phyloP scores from a whole-genome alignment of 2,113 vertebrate species.

The Isichthys henryi region DNA sequence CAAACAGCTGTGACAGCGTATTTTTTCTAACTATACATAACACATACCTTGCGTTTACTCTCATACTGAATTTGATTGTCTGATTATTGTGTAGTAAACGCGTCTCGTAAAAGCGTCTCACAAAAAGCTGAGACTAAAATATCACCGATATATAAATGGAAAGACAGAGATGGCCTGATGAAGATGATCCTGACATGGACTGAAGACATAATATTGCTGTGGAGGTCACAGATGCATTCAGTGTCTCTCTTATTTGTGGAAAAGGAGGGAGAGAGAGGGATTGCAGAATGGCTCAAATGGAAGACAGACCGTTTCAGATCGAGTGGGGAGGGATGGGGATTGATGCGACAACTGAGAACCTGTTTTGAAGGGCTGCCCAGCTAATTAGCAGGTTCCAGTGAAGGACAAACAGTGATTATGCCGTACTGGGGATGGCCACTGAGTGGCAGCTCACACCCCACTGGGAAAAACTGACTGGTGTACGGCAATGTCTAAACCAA shows the following conservation, averaged over 20 bases:
- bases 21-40: conserved; percentile 24
- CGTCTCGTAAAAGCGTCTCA: conserved; percentile 22
- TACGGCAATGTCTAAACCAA: background rate
- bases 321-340: background rate
- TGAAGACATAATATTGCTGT: conserved; percentile 9
- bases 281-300: background rate
- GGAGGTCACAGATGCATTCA: background rate
- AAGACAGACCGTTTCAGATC: conserved; percentile 7
- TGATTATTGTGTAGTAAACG: conserved; percentile 40
- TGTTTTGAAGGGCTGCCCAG: background rate
- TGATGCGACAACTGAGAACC: background rate
- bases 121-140: conserved; percentile 22
- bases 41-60: conserved; percentile 31
- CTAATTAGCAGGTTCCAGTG: background rate
- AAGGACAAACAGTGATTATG: background rate
- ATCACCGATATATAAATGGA: background rate
- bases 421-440: background rate
- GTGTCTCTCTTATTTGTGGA: background rate
- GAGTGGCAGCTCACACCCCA: background rate
- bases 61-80: conserved; percentile 59
- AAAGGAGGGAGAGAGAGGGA: background rate
- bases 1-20: background rate
- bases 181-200: background rate
- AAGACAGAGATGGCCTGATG: conserved; percentile 22
- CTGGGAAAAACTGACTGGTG: background rate